Percentiles rank a stretch among this genome's conserved stretches.
These are phyloP conservation scores for Brachionichthys hirsutus DNA, from an alignment of 2,113 vertebrate genomes.

Conservation along the genomic window DNA sequence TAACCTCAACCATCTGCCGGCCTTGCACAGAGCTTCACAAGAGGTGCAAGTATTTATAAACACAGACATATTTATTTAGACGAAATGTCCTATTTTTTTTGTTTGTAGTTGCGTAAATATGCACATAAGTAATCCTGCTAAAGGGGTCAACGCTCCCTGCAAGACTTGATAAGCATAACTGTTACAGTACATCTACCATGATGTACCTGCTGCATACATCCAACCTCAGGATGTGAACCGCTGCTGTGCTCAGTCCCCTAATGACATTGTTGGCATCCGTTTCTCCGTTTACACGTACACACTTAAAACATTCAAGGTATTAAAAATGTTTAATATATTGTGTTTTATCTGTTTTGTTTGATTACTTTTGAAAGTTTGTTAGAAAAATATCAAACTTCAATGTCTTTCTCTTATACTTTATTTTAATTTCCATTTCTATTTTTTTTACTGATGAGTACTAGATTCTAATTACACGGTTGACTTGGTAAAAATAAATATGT, in stretches of 20 bases:
- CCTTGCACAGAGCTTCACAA: constrained; percentile 64
- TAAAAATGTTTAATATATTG: not conserved
- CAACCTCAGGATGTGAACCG: constrained; percentile 5
- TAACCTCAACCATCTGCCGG: constrained; percentile 73
- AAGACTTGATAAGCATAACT: constrained; percentile 1
- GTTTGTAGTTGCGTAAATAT: constrained; percentile 8
- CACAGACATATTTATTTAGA: constrained; percentile 7
- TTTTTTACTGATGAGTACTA: constrained; percentile 14
- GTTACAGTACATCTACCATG: not conserved
- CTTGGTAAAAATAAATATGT: constrained; percentile 33
- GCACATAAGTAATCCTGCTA: not conserved
- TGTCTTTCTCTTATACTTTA: constrained; percentile 20
- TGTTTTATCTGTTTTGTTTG: not conserved
- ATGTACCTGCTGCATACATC: constrained; percentile 14
- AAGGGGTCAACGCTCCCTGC: not conserved
- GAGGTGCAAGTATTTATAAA: constrained; percentile 57
- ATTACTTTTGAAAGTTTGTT: constrained; percentile 8
- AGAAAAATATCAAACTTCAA: not conserved
- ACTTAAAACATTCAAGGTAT: constrained; percentile 2
- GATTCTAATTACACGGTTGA: constrained; percentile 58
- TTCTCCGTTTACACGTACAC: not conserved
- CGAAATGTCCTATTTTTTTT: constrained; percentile 5
- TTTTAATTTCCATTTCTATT: constrained; percentile 30
- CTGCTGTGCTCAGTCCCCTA: constrained; percentile 6
- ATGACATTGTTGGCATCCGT: constrained; percentile 1